Percentiles rank a stretch among this genome's conserved stretches.
These are phyloP conservation scores for Drosophila ironensis DNA, from an alignment of 1,140 invertebrate genomes.

Conservation along the genomic window DNA sequence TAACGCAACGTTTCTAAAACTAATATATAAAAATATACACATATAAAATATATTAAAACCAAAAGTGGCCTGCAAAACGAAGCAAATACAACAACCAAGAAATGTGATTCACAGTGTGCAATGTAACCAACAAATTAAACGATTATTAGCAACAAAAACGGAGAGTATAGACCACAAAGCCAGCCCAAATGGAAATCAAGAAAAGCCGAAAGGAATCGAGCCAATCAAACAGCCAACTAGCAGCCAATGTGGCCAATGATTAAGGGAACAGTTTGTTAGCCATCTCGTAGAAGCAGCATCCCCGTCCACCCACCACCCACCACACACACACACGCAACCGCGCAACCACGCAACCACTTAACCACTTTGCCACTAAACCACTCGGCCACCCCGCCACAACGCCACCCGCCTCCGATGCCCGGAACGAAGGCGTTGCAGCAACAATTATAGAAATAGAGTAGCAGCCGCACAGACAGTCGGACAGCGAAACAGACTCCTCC, in stretches of 20 bases:
- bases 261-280: constrained; percentile 54
- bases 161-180: constrained; percentile 20
- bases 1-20: constrained; percentile 75
- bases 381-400: neutral
- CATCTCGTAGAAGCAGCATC: constrained; percentile 56
- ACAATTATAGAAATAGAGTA: constrained; percentile 58
- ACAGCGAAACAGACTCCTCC: neutral
- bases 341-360: constrained; percentile 1
- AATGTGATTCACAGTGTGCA: constrained; percentile 75
- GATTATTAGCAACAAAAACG: constrained; percentile 21
- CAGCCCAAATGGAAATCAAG: constrained; percentile 66
- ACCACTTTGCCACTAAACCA: constrained; percentile 4
- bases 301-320: constrained; percentile 14
- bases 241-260: constrained; percentile 65
- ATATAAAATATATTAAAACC: constrained; percentile 29
- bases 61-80: constrained; percentile 74
- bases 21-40: constrained; percentile 23
- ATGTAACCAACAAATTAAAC: constrained; percentile 63
- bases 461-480: constrained; percentile 10
- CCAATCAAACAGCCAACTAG: constrained; percentile 61
- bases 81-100: constrained; percentile 54
- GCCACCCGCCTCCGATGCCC: constrained; percentile 35
- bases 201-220: constrained; percentile 32
- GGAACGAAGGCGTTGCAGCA: constrained; percentile 45
- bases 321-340: constrained; percentile 5